Evolutionary conservation across 1,140 invertebrate genomes (phyloP), one percentile per base, ranked within the genome.

Genomic region (Apis cerana): DNA sequence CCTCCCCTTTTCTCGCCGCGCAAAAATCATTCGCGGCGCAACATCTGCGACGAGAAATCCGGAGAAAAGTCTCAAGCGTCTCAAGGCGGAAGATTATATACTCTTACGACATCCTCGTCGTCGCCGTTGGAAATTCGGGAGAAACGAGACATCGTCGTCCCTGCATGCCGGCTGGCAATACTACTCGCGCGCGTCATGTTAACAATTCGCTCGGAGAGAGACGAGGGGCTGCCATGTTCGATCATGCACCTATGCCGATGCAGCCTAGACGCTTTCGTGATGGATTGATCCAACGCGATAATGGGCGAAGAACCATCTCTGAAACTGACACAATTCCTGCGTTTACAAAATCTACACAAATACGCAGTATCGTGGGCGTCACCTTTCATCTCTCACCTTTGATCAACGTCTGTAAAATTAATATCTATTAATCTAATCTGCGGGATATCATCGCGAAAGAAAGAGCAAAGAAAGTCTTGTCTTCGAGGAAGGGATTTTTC

Each of bases 1-100:
- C 27, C 27, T 27, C 27, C 74, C 56, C 33, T 3, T 33, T 68
- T 65, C 76, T 76, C 59, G 15, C 79, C 50, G 80, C 65, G 61
- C 77, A 77, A 76, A 84, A 87, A 84, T 87, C 81, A 84, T 87
- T 87, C 85, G 54, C 54, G 54, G 8, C 17, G 15, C 15, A 15
- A 56, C 15, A 33, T 33, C 54, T 56, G 54, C 54, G 8, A 17
- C 33, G 33, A 43, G 33, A 43, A 43, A 43, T 43, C 33, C 33
- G 33, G 64, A 17, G 74, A 58, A 58, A 54, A 54, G 11, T 52
- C 50, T 52, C 33, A 33, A 33, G 33, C 33, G 33, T 7, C 33
- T 43, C 33, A 33, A 33, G 33, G 33, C 33, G 33, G 5, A 43
- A 43, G 33, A 43, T 43, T 43, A 43, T 43, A 7, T 7, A 33